Evolutionary conservation across 2,888 invertebrate species (phyloP).

Genomic region (Azorinus chamasolen): DNA sequence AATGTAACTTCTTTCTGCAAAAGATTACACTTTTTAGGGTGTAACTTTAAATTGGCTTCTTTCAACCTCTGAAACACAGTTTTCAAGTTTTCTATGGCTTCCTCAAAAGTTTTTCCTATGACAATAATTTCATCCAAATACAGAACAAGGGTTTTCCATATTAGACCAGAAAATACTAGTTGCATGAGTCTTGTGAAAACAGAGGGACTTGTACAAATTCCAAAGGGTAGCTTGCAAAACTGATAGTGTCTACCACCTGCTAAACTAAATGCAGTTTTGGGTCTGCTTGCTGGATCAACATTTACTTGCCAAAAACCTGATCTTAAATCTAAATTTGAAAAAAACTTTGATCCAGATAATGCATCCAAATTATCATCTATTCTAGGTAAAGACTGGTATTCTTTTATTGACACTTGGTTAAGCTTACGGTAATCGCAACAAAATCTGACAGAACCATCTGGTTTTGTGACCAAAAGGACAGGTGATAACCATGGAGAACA

Average conservation of each 20-base stretch:
- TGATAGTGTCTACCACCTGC: constrained; percentile 46
- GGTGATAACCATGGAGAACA: constrained; percentile 56
- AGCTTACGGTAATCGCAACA: constrained; percentile 54
- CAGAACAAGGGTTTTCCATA: constrained; percentile 25
- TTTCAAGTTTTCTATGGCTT: constrained; percentile 31
- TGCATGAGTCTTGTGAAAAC: constrained; percentile 55
- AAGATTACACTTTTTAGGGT: constrained; percentile 35
- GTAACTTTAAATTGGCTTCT: constrained; percentile 40
- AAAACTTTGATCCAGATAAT: constrained; percentile 37
- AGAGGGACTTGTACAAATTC: constrained; percentile 46
- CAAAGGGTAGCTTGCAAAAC: constrained; percentile 52
- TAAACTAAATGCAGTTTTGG: constrained; percentile 35
- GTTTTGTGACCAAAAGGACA: constrained; percentile 56
- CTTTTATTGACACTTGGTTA: constrained; percentile 58
- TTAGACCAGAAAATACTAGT: constrained; percentile 29
- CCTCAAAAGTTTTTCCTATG: constrained; percentile 31
- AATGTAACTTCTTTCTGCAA: constrained; percentile 42
- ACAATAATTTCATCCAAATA: constrained; percentile 55
- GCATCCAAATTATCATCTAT: constrained; percentile 33
- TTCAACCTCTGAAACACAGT: constrained; percentile 44
- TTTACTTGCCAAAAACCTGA: constrained; percentile 52
- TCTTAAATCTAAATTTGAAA: constrained; percentile 45
- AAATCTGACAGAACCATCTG: constrained; percentile 51
- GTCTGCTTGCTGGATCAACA: constrained; percentile 28
- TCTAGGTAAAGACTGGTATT: constrained; percentile 54